These are phyloP conservation scores for Macrophya alboannulata DNA, from an alignment of 2,888 invertebrate species.

Conservation along the genomic window DNA sequence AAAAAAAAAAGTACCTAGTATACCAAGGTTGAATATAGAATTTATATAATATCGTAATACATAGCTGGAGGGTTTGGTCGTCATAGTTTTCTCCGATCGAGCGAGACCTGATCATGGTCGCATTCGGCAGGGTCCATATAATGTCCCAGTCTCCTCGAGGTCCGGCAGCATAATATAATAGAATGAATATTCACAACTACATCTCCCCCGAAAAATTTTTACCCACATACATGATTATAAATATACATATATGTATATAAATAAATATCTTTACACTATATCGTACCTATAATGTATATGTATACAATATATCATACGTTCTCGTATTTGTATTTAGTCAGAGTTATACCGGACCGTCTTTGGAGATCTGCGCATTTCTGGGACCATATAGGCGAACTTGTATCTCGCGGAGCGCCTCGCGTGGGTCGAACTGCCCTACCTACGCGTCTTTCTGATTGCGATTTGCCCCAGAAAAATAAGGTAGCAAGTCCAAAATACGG, in stretches of 20 bases:
- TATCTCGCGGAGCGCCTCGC: constrained; percentile 55
- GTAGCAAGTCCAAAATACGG: constrained; percentile 46
- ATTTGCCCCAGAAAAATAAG: constrained; percentile 34
- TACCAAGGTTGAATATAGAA: constrained; percentile 5
- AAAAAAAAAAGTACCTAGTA: background rate
- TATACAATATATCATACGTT: background rate
- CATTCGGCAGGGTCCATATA: constrained; percentile 19
- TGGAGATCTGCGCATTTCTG: constrained; percentile 66
- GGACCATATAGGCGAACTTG: constrained; percentile 66
- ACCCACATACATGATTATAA: background rate
- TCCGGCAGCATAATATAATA: background rate
- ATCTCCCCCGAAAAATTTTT: background rate
- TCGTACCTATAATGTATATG: background rate
- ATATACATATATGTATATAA: background rate
- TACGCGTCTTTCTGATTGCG: constrained; percentile 25
- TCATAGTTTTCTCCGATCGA: constrained; percentile 44
- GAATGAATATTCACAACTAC: background rate
- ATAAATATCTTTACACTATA: background rate
- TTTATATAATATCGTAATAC: constrained; percentile 22
- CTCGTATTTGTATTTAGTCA: constrained; percentile 36
- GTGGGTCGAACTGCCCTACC: constrained; percentile 58
- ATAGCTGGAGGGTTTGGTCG: constrained; percentile 34
- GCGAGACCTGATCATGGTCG: constrained; percentile 43
- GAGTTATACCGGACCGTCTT: constrained; percentile 62
- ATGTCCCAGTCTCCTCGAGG: background rate